A percentile compares a stretch with the other conserved stretches of the same genome.
Evolutionary conservation across 2,113 vertebrate species (phyloP).

Genomic region (Colossoma macropomum): DNA sequence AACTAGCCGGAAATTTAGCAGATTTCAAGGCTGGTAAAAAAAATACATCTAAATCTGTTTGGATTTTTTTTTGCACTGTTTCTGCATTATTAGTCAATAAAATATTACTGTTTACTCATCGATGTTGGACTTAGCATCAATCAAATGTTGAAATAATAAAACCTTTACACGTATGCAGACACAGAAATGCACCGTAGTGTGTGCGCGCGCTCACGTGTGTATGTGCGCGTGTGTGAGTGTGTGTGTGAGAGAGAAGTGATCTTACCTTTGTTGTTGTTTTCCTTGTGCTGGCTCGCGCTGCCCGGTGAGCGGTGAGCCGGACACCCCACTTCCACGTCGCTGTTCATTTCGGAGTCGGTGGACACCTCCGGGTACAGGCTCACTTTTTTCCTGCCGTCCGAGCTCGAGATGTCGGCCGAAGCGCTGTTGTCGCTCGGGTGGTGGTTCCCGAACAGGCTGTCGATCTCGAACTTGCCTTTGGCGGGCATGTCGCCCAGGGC

Average conservation of each 20-base stretch:
- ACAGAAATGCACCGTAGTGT: neutral
- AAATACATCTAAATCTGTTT: no score
- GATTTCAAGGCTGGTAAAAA: neutral
- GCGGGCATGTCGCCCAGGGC: constrained; percentile 89
- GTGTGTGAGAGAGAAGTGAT: neutral
- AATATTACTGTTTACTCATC: neutral
- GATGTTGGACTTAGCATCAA: no score
- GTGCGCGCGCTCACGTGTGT: no score
- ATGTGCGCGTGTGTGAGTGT: neutral
- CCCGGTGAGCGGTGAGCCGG: constrained; percentile 91
- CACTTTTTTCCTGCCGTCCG: constrained; percentile 94
- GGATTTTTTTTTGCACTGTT: no score
- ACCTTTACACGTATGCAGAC: neutral
- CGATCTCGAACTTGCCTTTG: constrained; percentile 99
- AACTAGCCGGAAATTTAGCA: neutral
- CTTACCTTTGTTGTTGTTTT: constrained; percentile 95
- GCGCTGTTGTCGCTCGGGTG: constrained; percentile 84
- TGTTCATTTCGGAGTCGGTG: constrained; percentile 95
- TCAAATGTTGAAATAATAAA: neutral
- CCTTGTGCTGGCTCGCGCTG: constrained; percentile 89
- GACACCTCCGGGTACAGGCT: constrained; percentile 93
- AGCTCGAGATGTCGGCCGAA: constrained; percentile 87
- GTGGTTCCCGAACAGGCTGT: constrained; percentile 93
- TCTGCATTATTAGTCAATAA: neutral
- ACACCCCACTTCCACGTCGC: constrained; percentile 98